Evolutionary conservation across 2,888 invertebrate genomes (phyloP), one percentile per base, ranked within the genome.

Genomic region (Drosophila percnosoma): DNA sequence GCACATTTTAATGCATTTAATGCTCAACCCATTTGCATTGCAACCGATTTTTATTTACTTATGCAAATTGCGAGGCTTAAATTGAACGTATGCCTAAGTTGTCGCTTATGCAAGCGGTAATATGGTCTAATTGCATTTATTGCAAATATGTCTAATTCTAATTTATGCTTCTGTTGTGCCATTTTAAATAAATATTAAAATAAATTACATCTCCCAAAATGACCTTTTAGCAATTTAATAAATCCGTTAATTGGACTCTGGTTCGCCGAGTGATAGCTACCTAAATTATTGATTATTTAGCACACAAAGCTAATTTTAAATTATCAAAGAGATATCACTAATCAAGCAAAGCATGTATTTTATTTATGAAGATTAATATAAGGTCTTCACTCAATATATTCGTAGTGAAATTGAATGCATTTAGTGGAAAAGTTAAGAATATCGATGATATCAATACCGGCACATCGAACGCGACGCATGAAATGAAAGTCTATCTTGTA

Each of bases 1-100:
- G 62, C 58, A 36, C 15, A 15, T 27, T 45, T 15, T 45, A 67
- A 58, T 65, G 66, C 64, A 66, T 80, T 80, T 76, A 51, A 49
- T 78, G 36, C 36, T 52, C 54, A 59, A 29, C 49, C 21, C 29
- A 33, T n/a, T 18, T 4, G 27, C 67, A 68, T 82, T 81, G 72
- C 67, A 57, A 24, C 33, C 42, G 27, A 40, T 77, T 67, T 62
- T 18, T 8, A 38, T n/a, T 34, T 51, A 42, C 13, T 40, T 66
- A 29, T 52, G 61, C 71, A 62, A 74, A 68, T 74, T 51, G 42
- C 40, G 34, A 27, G 45, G 60, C 53, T 75, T 78, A 66, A 67
- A 61, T 49, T 10, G 57, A 77, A 80, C 82, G 77, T 77, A 80
- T 69, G 66, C 61, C 40, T 34, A 61, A 80, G 69, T 67, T 74